Evolutionary conservation across 37 sponge, comb jelly and placozoan species (phyloP).

Genomic region (Beroe forskalii): DNA sequence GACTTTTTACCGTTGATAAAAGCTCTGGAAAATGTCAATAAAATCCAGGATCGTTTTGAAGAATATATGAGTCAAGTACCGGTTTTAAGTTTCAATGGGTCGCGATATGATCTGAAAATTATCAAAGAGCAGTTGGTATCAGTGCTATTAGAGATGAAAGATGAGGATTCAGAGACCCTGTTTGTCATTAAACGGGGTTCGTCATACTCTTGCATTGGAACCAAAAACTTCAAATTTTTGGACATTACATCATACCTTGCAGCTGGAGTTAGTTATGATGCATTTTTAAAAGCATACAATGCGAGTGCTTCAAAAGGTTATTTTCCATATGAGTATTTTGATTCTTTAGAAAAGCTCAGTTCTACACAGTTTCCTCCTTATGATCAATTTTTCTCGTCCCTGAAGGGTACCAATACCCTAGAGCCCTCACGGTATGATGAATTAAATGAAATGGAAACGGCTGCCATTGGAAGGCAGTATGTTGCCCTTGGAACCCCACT

Average conservation of each 20-base stretch:
- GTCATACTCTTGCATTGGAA: neutral
- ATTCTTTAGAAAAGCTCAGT: neutral
- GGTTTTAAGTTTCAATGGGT: neutral
- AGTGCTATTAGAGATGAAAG: neutral
- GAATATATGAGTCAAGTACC: neutral
- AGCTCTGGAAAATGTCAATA: neutral
- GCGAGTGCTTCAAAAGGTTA: neutral
- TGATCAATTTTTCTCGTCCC: neutral
- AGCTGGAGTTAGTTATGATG: neutral
- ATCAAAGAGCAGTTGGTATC: neutral
- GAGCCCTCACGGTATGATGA: neutral
- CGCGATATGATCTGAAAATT: neutral
- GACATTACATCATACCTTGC: neutral
- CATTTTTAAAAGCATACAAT: neutral
- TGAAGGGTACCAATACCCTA: neutral
- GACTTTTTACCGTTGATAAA: neutral
- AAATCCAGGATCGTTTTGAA: neutral
- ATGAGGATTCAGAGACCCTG: too few relatives aligned
- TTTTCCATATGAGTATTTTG: conserved; percentile 19
- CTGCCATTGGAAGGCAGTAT: neutral
- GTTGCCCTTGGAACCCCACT: neutral
- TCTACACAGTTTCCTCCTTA: neutral
- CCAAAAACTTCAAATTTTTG: neutral
- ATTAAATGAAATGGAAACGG: neutral
- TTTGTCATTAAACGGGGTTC: neutral